phyloP scores from a whole-genome alignment of 2,797 vertebrate species.

The Liparis tanakae region DNA sequence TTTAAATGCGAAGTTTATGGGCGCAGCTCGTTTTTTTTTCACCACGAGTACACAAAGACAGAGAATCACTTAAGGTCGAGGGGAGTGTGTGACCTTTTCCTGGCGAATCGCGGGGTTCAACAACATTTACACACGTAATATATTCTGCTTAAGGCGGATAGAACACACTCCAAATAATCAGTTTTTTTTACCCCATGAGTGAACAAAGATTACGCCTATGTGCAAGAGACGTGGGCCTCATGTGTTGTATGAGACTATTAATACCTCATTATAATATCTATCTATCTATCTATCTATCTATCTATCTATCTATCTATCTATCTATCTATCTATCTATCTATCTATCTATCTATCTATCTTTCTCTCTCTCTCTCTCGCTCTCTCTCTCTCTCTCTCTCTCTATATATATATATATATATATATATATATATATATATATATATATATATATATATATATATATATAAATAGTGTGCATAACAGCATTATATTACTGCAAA shows the following conservation, averaged over 20 bases:
- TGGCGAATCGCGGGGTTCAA: constrained; percentile 84
- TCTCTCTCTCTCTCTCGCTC: too few species aligned
- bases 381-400: too few species aligned
- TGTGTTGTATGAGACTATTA: constrained; percentile 66
- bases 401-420: too few species aligned
- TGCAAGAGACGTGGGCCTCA: constrained; percentile 57
- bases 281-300: constrained; percentile 30
- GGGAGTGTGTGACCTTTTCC: constrained; percentile 89
- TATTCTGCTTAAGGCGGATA: constrained; percentile 85
- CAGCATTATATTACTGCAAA: neutral
- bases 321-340: constrained; percentile 45
- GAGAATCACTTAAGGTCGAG: constrained; percentile 86
- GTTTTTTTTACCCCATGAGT: constrained; percentile 59
- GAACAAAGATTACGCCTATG: constrained; percentile 80
- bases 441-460: constrained; percentile 25
- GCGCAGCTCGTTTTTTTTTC: constrained; percentile 82
- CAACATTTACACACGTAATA: constrained; percentile 89
- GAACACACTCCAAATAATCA: constrained; percentile 82
- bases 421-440: too few species aligned
- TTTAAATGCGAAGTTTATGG: constrained; percentile 90
- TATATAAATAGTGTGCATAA: constrained; percentile 8
- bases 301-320: constrained; percentile 39
- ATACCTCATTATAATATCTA: constrained; percentile 44
- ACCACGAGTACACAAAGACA: constrained; percentile 84
- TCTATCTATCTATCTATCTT: constrained; percentile 30